Conservation (phyloP, 2,113 vertebrate species). For the Malurus melanocephalus region DNA sequence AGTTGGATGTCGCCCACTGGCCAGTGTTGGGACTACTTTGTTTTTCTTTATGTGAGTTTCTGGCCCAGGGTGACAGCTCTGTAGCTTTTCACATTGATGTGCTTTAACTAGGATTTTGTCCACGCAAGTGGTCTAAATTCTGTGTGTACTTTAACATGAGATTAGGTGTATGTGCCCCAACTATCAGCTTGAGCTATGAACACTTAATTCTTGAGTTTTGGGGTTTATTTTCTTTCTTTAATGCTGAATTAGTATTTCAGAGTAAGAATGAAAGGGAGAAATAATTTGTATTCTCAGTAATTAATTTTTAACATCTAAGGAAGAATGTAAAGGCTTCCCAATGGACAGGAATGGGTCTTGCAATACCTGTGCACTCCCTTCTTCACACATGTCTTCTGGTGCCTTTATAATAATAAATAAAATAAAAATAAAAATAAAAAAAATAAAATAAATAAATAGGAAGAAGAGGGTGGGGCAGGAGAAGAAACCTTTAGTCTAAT, state of each 20-base stretch:
- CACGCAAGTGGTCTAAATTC: background rate
- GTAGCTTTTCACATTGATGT: background rate
- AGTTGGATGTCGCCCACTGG: background rate
- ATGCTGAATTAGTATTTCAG: background rate
- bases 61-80: background rate
- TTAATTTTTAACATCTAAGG: background rate
- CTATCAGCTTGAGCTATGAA: background rate
- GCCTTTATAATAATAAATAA: background rate
- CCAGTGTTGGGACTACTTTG: background rate
- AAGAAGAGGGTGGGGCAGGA: background rate
- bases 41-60: background rate
- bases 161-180: background rate
- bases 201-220: background rate
- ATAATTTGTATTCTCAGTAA: background rate
- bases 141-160: background rate
- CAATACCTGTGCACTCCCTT: background rate
- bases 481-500: background rate
- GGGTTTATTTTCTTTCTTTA: background rate
- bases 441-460: too few relatives aligned
- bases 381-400: background rate
- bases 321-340: background rate
- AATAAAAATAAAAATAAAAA: too few relatives aligned
- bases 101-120: background rate
- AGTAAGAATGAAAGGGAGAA: background rate
- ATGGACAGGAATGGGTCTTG: background rate